Evolutionary conservation across 2,113 vertebrate genomes (phyloP).

Genomic region (Willisornis vidua): DNA sequence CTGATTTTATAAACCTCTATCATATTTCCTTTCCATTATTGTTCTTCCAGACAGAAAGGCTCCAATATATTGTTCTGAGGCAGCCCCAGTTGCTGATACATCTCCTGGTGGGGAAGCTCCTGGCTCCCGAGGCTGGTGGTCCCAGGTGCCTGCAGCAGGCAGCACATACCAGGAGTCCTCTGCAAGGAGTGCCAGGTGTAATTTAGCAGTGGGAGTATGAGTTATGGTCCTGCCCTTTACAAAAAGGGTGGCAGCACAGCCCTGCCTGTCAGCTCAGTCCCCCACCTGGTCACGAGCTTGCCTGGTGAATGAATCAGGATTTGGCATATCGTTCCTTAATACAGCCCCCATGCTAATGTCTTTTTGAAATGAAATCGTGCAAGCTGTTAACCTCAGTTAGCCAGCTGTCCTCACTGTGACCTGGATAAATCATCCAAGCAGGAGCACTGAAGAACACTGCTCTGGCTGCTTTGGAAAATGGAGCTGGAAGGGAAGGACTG

Average conservation of each 20-base stretch:
- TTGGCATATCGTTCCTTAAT: conserved; percentile 71
- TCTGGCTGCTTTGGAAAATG: conserved; percentile 26
- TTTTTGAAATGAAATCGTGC: conserved; percentile 75
- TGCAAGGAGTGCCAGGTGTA: conserved; percentile 41
- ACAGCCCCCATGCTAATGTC: conserved; percentile 74
- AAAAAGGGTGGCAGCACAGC: conserved; percentile 62
- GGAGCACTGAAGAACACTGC: background rate
- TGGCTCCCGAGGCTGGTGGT: background rate
- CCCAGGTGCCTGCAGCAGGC: background rate
- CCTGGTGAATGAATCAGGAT: conserved; percentile 73
- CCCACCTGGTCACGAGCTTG: conserved; percentile 60
- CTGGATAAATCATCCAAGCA: conserved; percentile 74
- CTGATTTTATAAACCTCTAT: background rate
- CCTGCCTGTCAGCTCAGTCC: conserved; percentile 67
- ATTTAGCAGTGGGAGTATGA: conserved; percentile 64
- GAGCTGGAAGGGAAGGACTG: background rate
- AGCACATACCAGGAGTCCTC: conserved; percentile 31
- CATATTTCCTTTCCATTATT: background rate
- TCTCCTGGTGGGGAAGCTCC: background rate
- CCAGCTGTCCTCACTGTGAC: conserved; percentile 71
- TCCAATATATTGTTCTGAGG: background rate
- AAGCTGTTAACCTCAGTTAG: conserved; percentile 80
- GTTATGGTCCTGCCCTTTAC: conserved; percentile 70
- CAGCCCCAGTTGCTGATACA: background rate
- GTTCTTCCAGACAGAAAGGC: background rate